These are phyloP conservation scores for Mythimna impura DNA, from an alignment of 2,888 invertebrate species.

Conservation along the genomic window DNA sequence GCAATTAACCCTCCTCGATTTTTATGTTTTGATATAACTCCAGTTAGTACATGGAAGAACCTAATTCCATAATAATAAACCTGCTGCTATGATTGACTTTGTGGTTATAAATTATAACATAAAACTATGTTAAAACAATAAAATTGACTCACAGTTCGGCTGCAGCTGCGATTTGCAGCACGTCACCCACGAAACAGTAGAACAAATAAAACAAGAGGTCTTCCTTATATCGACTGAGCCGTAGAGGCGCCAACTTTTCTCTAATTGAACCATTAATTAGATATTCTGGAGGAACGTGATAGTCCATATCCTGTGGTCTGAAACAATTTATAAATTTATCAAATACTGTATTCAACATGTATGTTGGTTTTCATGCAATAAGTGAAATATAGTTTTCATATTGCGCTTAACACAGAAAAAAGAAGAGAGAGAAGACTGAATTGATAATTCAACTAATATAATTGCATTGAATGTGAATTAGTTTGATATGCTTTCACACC, in stretches of 20 bases:
- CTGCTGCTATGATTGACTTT: background rate
- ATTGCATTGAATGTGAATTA: too few relatives aligned
- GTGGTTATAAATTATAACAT: slow-evolving; percentile 1
- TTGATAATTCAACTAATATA: too few relatives aligned
- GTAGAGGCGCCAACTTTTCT: slow-evolving; percentile 98
- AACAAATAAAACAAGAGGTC: slow-evolving; percentile 99
- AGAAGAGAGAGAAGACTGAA: too few relatives aligned
- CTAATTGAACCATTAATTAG: slow-evolving; percentile 99
- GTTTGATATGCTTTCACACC: too few relatives aligned
- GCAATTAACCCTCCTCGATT: too few relatives aligned
- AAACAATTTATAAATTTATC: slow-evolving; percentile 55
- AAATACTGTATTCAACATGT: background rate
- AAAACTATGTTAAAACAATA: slow-evolving; percentile 24
- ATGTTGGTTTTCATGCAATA: background rate
- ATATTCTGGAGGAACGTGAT: slow-evolving; percentile 99
- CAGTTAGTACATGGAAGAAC: background rate
- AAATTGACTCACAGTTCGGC: slow-evolving; percentile 96
- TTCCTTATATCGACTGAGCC: slow-evolving; percentile 99
- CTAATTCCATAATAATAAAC: background rate
- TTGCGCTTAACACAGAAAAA: background rate
- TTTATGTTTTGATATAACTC: background rate
- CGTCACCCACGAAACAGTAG: slow-evolving; percentile 99
- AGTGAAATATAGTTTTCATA: background rate
- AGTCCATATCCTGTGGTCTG: slow-evolving; percentile 99
- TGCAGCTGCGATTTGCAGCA: slow-evolving; percentile 99